Conservation (phyloP, 1,140 invertebrate genomes). For the Zaprionus ghesquierei region DNA sequence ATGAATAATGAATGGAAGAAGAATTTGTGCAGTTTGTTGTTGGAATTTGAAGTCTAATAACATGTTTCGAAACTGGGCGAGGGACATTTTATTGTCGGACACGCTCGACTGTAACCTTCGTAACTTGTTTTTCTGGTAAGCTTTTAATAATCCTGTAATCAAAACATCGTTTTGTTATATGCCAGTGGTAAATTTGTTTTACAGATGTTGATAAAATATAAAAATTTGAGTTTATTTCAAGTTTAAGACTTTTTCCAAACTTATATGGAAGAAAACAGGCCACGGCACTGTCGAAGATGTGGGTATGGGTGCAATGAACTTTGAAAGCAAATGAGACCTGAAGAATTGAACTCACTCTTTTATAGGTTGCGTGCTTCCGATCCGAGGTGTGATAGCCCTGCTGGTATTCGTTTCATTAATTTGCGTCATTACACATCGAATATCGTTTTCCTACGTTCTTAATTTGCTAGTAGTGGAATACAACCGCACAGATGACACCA, state of each 20-base stretch:
- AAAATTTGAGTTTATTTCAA: not conserved
- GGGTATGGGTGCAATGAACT: not conserved
- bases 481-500: not conserved
- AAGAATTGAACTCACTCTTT: not conserved
- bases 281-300: not conserved
- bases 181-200: not conserved
- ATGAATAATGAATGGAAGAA: too few species aligned
- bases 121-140: too few species aligned
- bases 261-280: not conserved
- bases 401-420: not conserved
- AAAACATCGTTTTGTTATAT: not conserved
- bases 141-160: not conserved
- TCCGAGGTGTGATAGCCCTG: not conserved
- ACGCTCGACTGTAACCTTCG: too few species aligned
- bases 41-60: too few species aligned
- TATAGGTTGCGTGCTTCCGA: not conserved
- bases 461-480: fast-evolving
- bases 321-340: not conserved
- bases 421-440: not conserved
- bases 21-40: too few species aligned
- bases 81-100: too few species aligned
- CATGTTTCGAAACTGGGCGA: too few species aligned
- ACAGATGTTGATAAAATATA: not conserved
- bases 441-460: not conserved
- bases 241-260: not conserved